Percentiles rank a stretch among this genome's conserved stretches.
Evolutionary conservation across 1,140 invertebrate species (phyloP).

Genomic region (Penaeus indicus): DNA sequence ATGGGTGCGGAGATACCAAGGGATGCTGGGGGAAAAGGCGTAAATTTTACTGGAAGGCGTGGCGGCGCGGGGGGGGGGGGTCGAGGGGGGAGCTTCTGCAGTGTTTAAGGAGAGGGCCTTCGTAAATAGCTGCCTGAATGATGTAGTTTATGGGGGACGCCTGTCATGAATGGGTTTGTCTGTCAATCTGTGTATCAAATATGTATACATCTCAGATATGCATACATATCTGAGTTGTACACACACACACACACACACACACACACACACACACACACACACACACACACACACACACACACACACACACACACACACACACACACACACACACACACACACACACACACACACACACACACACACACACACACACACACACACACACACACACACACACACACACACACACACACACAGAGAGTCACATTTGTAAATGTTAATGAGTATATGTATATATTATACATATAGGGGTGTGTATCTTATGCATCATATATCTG

Average conservation of each 20-base stretch:
- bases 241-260: slow-evolving; percentile 17
- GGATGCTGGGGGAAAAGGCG: no score
- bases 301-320: slow-evolving; percentile 43
- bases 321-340: slow-evolving; percentile 43
- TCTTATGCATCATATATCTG: no score
- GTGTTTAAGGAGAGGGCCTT: no score
- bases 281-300: slow-evolving; percentile 43
- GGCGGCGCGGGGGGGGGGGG: no score
- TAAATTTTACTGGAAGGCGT: no score
- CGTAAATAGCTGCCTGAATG: no score
- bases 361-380: slow-evolving; percentile 43
- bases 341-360: slow-evolving; percentile 11
- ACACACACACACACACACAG: slow-evolving; percentile 43
- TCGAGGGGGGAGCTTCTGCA: no score
- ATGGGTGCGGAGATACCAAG: no score
- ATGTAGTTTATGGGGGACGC: no score
- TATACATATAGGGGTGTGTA: no score
- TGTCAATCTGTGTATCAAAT: background rate
- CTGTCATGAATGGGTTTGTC: slow-evolving; percentile 20
- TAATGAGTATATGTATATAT: no score
- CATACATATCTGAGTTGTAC: background rate
- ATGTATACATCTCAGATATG: background rate
- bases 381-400: slow-evolving; percentile 41
- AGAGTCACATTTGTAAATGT: no score
- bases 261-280: slow-evolving; percentile 42